phyloP scores from a whole-genome alignment of 2,888 invertebrate species.

The Nephrotoma appendiculata region DNA sequence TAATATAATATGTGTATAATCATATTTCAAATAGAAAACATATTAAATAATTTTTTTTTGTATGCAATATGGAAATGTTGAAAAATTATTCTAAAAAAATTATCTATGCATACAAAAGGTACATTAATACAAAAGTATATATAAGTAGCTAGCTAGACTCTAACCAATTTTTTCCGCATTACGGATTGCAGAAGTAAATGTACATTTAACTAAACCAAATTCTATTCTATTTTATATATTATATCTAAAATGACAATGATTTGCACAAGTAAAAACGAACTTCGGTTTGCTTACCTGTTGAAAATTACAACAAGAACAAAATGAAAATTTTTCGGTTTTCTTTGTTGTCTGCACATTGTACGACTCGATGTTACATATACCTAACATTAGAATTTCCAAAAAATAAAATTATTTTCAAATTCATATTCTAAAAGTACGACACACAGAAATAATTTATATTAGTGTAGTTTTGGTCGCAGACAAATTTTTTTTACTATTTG shows the following conservation, averaged over 20 bases:
- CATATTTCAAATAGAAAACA: not conserved
- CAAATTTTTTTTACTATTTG: not conserved
- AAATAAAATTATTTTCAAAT: not conserved
- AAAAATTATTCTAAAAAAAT: not conserved
- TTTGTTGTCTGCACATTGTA: not conserved
- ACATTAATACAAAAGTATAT: not conserved
- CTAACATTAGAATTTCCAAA: not conserved
- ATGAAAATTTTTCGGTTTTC: not conserved
- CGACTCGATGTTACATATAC: not conserved
- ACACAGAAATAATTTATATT: not conserved
- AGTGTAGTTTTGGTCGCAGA: not conserved
- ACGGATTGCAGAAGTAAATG: not conserved
- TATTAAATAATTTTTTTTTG: not conserved
- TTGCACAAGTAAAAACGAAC: not conserved
- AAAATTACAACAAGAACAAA: not conserved
- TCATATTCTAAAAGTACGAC: not conserved
- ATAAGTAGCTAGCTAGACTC: not conserved
- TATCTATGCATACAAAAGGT: not conserved
- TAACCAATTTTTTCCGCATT: not conserved
- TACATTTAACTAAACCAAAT: not conserved
- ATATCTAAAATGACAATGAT: not conserved
- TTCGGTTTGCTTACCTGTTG: not conserved
- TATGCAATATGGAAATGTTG: not conserved
- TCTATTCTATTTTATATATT: not conserved
- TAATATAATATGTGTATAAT: not conserved